Evolutionary conservation across 1,140 invertebrate species (phyloP), one percentile per base, ranked within the genome.

Genomic region (Drosophila seguyi): DNA sequence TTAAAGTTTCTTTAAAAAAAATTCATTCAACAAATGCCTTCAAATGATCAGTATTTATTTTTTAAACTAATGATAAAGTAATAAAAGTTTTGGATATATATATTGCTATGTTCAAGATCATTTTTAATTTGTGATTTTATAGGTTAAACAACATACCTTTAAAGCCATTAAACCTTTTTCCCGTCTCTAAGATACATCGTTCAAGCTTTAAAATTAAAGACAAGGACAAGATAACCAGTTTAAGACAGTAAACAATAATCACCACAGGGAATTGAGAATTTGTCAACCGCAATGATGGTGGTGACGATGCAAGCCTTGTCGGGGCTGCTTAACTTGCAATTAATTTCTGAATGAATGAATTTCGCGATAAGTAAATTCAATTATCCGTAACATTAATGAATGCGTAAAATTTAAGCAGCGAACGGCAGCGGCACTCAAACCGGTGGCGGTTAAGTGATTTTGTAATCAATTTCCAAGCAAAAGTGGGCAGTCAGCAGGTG

Each of bases 361-460:
- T 85, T 79, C 47, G 66, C 86, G 85, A 90, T 90, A 90, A 90
- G 85, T 90, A 90, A 90, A 90, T 90, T 90, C 85, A 90, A 90
- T 90, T 90, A 90, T 81, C 78, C 85, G 75, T 55, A 90, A 79
- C 81, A 85, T 85, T 85, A 90, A 90, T 90, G 78, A 90, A 90
- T 90, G 85, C 81, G 85, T 90, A 90, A 90, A 90, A 88, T 80
- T 77, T 85, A 88, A 90, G 69, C 84, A 62, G 85, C 73, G 69
- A 77, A 61, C 72, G 72, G 31, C 36, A 52, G 61, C 56, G 55
- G 61, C 53, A 53, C 31, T 53, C 27, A 75, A 79, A 85, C 79
- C 56, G 57, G 80, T 60, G 62, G 47, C 67, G 79, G 67, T 56
- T 67, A 84, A 80, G 76, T 83, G 66, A 62, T 81, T 81, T 90